Percentiles rank a stretch among this genome's conserved stretches.
These are phyloP conservation scores for Marisa cornuarietis DNA, from an alignment of 1,140 invertebrate genomes.

Conservation along the genomic window DNA sequence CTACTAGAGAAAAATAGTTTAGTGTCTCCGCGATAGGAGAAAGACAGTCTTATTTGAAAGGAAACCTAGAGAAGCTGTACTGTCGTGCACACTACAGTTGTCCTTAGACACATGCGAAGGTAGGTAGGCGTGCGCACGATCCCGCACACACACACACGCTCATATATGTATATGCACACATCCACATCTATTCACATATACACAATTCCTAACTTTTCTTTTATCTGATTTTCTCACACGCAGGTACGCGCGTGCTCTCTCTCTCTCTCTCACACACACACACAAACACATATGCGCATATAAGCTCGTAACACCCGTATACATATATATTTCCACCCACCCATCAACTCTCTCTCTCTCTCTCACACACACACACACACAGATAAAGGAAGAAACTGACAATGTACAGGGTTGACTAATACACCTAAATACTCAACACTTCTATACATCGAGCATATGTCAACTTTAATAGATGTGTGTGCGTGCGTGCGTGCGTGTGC, in stretches of 20 bases:
- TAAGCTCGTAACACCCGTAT: neutral
- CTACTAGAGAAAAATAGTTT: no score
- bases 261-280: neutral
- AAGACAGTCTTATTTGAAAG: no score
- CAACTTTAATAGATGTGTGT: neutral
- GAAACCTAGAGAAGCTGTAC: no score
- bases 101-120: no score
- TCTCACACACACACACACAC: neutral
- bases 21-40: no score
- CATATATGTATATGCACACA: neutral
- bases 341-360: no score
- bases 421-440: neutral
- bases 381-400: no score
- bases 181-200: neutral
- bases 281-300: neutral
- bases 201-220: neutral
- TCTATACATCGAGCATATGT: neutral
- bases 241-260: no score
- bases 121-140: neutral
- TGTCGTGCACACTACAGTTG: no score
- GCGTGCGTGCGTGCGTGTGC: conserved; percentile 1
- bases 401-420: neutral
- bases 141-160: neutral
- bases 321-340: neutral
- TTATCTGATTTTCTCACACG: no score